phyloP scores from a whole-genome alignment of 2,888 invertebrate genomes.

The Marronus borbonicus region DNA sequence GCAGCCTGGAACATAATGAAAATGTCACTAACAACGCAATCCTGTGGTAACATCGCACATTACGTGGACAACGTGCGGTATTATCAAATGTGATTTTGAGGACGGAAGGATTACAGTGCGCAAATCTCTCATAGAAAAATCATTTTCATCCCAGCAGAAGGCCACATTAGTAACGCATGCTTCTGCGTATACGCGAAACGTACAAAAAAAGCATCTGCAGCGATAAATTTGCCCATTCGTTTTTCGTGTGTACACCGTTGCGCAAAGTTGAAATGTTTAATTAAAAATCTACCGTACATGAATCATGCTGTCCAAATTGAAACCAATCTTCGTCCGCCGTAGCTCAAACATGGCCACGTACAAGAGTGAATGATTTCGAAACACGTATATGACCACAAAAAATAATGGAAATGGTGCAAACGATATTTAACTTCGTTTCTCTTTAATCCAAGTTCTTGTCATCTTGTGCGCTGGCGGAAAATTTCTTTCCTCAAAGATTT shows the following conservation, averaged over 20 bases:
- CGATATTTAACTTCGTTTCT: too few species aligned
- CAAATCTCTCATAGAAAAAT: not conserved
- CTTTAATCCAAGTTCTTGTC: too few species aligned
- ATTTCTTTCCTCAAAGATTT: too few species aligned
- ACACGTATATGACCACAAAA: not conserved
- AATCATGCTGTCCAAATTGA: not conserved
- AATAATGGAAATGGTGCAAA: not conserved
- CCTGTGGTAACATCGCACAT: not conserved
- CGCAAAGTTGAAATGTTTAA: slow-evolving; percentile 19
- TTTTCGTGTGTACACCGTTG: slow-evolving; percentile 6
- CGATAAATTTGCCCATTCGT: slow-evolving; percentile 5
- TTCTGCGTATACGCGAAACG: not conserved
- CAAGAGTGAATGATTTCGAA: slow-evolving; percentile 1
- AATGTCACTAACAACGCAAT: not conserved
- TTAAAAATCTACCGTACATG: slow-evolving; percentile 14
- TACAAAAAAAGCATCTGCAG: slow-evolving; percentile 26
- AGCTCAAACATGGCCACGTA: not conserved
- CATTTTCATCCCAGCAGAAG: not conserved
- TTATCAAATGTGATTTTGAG: too few species aligned
- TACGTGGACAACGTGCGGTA: too few species aligned
- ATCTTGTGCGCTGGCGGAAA: too few species aligned
- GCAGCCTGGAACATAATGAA: not conserved
- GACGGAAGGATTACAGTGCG: too few species aligned
- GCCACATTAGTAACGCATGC: not conserved
- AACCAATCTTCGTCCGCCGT: not conserved